phyloP scores from a whole-genome alignment of 2,888 invertebrate genomes.

The Cephus nigrinus region DNA sequence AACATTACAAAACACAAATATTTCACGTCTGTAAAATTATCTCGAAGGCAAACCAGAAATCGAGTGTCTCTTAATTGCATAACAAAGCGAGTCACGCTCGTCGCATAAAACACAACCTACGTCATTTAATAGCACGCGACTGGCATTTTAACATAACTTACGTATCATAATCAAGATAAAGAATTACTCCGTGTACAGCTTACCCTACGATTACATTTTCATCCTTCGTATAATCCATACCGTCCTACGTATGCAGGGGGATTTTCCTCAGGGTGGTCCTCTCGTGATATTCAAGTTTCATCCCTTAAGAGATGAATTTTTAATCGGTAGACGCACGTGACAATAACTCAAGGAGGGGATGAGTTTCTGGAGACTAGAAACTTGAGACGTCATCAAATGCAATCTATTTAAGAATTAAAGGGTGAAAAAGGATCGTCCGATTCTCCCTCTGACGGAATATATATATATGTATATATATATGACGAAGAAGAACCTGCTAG shows the following conservation, averaged over 20 bases:
- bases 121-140: not conserved
- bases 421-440: not conserved
- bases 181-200: not conserved
- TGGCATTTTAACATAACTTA: not conserved
- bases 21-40: not conserved
- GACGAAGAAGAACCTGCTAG: constrained; percentile 54
- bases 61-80: not conserved
- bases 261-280: not conserved
- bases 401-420: not conserved
- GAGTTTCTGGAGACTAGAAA: not conserved
- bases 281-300: not conserved
- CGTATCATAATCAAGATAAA: not conserved
- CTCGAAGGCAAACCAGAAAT: not conserved
- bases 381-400: not conserved
- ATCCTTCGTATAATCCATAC: not conserved
- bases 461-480: constrained; percentile 25
- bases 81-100: not conserved
- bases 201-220: not conserved
- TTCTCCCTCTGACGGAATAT: not conserved
- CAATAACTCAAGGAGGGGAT: not conserved
- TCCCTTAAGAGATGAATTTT: not conserved
- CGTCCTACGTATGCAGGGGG: not conserved
- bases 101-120: not conserved
- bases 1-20: not conserved
- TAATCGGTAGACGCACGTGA: not conserved